Percentiles rank a stretch among this genome's conserved stretches.
Evolutionary conservation across 2,113 vertebrate genomes (phyloP).

Genomic region (Vicugna pacos): DNA sequence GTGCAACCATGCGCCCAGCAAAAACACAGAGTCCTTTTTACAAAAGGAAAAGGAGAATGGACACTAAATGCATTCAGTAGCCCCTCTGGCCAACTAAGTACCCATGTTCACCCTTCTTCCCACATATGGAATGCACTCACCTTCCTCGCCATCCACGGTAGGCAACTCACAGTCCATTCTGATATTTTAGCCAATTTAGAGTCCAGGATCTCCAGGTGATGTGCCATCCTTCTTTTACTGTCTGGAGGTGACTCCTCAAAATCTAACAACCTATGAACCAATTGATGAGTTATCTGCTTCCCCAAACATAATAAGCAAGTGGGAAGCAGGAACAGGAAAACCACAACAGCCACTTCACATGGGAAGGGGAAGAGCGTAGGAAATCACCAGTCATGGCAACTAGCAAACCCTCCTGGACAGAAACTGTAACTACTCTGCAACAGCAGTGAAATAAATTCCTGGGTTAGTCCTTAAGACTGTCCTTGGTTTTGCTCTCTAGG

Average conservation of each 20-base stretch:
- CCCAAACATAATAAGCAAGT: not conserved
- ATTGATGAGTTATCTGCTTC: not conserved
- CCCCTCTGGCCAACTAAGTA: not conserved
- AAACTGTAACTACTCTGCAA: not conserved
- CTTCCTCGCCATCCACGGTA: rapidly evolving
- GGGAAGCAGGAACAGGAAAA: not conserved
- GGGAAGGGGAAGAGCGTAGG: not conserved
- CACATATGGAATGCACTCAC: not conserved
- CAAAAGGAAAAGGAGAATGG: not conserved
- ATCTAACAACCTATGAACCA: not conserved
- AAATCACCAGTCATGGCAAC: not conserved
- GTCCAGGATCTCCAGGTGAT: not conserved
- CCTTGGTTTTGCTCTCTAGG: not conserved
- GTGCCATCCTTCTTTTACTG: not conserved
- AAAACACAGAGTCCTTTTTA: not conserved
- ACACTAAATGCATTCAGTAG: not conserved
- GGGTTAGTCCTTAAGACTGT: not conserved
- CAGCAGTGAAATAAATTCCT: not conserved
- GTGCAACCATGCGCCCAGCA: not conserved
- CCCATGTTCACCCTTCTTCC: not conserved
- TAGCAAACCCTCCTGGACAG: not conserved
- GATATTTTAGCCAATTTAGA: not conserved
- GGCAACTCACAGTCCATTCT: not conserved
- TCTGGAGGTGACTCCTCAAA: not conserved
- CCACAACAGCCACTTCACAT: not conserved